Evolutionary conservation across 2,888 invertebrate species (phyloP).

Genomic region (Perizoma affinitatum): DNA sequence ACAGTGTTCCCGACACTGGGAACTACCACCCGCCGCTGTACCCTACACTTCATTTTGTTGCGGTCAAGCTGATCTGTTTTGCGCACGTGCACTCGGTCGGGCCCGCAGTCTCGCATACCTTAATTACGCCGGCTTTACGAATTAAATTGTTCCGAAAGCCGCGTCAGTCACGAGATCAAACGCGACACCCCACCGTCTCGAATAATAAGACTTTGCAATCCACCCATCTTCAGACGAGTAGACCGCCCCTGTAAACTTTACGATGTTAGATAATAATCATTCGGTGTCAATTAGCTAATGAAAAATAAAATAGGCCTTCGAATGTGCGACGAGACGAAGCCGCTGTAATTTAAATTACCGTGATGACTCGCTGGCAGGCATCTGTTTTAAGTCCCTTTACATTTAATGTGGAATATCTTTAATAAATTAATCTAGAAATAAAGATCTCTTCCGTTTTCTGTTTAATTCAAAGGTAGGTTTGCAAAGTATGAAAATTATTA

Average conservation of each 20-base stretch:
- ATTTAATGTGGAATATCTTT: constrained; percentile 28
- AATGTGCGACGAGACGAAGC: constrained; percentile 50
- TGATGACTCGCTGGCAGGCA: constrained; percentile 63
- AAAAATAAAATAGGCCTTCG: constrained; percentile 76
- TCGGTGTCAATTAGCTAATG: constrained; percentile 83
- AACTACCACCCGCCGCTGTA: constrained; percentile 29
- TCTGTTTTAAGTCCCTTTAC: constrained; percentile 64
- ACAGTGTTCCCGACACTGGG: constrained; percentile 43
- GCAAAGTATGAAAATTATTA: not conserved
- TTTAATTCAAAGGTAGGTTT: too few species aligned
- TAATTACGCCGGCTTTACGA: constrained; percentile 72
- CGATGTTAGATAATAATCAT: constrained; percentile 78
- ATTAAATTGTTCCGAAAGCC: constrained; percentile 72
- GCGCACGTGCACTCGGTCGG: constrained; percentile 64
- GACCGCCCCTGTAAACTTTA: constrained; percentile 61
- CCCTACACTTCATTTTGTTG: constrained; percentile 72
- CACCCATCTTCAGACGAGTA: constrained; percentile 49
- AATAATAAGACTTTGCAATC: constrained; percentile 61
- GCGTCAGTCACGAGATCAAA: constrained; percentile 70
- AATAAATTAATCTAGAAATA: constrained; percentile 1
- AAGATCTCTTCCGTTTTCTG: not conserved
- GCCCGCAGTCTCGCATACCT: constrained; percentile 54
- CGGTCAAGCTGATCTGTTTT: constrained; percentile 76
- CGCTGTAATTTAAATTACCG: constrained; percentile 76
- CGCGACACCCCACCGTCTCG: constrained; percentile 49